A percentile compares a stretch with the other conserved stretches of the same genome.
phyloP scores from a whole-genome alignment of 30 jellyfish, hydroid and myxozoan species.

The Turritopsis rubra region DNA sequence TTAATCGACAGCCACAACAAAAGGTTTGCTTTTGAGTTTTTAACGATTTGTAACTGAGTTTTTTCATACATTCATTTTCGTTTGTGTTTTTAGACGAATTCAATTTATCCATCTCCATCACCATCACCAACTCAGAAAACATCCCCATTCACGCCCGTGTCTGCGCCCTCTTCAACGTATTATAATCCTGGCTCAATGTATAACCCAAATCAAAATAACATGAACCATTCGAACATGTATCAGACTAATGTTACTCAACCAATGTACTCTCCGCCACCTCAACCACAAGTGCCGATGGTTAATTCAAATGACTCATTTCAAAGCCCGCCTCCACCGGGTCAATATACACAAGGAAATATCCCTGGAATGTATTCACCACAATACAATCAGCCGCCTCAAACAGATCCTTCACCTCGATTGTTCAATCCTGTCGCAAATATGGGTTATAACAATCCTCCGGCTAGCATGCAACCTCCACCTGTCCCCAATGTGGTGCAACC shows the following conservation, averaged over 20 bases:
- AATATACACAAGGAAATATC: not conserved
- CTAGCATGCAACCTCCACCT: not conserved
- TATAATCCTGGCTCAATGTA: slow-evolving; percentile 19
- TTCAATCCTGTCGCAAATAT: slow-evolving; percentile 10
- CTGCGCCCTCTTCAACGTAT: not conserved
- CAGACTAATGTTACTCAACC: slow-evolving; percentile 3
- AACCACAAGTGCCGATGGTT: not conserved
- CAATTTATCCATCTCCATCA: not conserved
- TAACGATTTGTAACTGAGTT: not conserved
- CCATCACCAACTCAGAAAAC: not conserved
- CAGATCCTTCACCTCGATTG: not conserved
- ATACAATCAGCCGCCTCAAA: not conserved
- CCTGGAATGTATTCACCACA: not conserved
- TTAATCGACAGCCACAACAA: slow-evolving; percentile 32
- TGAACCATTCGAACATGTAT: not conserved
- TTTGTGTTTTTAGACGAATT: not conserved
- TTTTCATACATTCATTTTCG: not conserved
- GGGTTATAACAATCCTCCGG: not conserved
- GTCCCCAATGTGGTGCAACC: not conserved
- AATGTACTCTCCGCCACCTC: slow-evolving; percentile 10
- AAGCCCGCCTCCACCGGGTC: not conserved
- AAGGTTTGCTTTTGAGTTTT: not conserved
- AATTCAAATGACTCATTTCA: not conserved
- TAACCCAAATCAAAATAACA: not conserved
- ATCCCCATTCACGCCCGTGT: not conserved